Base-by-base conservation (phyloP, 2,797 vertebrate genomes). In the Parambassis ranga region DNA sequence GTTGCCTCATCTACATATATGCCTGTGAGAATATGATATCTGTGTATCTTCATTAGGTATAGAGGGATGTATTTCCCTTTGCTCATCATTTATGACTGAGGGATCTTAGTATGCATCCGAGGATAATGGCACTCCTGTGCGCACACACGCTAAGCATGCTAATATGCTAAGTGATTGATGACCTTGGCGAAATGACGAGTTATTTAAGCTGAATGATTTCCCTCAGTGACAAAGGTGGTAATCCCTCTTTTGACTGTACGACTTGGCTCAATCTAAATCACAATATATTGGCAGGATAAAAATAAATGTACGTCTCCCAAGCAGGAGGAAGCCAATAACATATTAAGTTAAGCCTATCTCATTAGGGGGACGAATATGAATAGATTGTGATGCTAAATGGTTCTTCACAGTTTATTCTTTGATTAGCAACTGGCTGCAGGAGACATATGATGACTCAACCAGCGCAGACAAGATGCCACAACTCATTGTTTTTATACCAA, bases 191-290 rank as follows among this genome's bases (percentile, higher is more conserved):
- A 86, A 84, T 82, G 73, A 78, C 56, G 62, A 83, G 71, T 87
- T 88, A 83, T 83, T 86, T 86, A 79, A 79, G 65, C 68, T 71
- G 64, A 85, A 79, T 81, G 76, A 80, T 83, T 83, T 81, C 65
- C 72, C 57, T 78, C 59, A 53, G 35, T 68, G 77, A 84, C 79
- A 88, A 87, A 87, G 71, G 74, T 74, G 68, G 71, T 65, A 83
- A 83, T 86, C 75, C 80, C 56, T 80, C 81, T 68, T 83, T 73
- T 58, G 64, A 85, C 72, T 76, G 60, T 49, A 27, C 36, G 62
- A 72, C 57, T 85, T 62, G 71, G 66, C 71, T 82, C 68, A 66
- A 41, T 58, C 65, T 20, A 71, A 76, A 67, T 72, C 52, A 46
- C 71, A 63, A 79, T 66, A 42, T 68, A 81, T 62, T 58, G 59